Evolutionary conservation across 1,140 invertebrate genomes (phyloP), one percentile per base, ranked within the genome.

Genomic region (Heterodera carotae): DNA sequence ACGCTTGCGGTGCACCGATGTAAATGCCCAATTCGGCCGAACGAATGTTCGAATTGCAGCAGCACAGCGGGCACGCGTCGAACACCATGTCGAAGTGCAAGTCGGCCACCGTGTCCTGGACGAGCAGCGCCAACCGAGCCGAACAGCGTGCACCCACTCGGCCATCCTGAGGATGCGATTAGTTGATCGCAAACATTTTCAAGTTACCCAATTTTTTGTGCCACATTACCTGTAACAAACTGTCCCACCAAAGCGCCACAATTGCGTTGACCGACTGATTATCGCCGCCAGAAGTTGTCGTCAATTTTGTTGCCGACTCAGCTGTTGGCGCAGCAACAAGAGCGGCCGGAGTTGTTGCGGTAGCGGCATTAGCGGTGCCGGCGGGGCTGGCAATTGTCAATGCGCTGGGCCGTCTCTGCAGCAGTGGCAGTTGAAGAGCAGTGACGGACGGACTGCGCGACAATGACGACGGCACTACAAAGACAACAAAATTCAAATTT

Each of bases 21-120:
- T 83, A 83, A 22, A 83, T 27, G 10, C 82, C 82, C 7, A 84
- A 67, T 67, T 83, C 82, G 53, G 36, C 39, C 25, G 80, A 62
- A 53, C 82, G 80, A 36, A 83, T 83, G 34, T 82, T 83, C 64
- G 70, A 66, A 36, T 83, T 84, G 66, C 82, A 83, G n/a, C 82
- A 84, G 56, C 82, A 83, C 56, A 83, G 79, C 2, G 82, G 82
- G 36, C 82, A 83, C 5, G 80, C 80, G 73, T 83, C 82, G 34
- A 84, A 83, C n/a, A 84, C 74, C 8, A 69, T 60, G 60, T 83
- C 82, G 66, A 79, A 84, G 74, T 80, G 78, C 27, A 83, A 53
- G 64, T 83, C 81, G 12, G 81, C 36, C 34, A 83, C 48, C 8
- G 82, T 84, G 72, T 83, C 82, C 64, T 80, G 53, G 18, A 76